These are phyloP conservation scores for Lithosia quadra DNA, from an alignment of 2,888 invertebrate species.

Conservation along the genomic window DNA sequence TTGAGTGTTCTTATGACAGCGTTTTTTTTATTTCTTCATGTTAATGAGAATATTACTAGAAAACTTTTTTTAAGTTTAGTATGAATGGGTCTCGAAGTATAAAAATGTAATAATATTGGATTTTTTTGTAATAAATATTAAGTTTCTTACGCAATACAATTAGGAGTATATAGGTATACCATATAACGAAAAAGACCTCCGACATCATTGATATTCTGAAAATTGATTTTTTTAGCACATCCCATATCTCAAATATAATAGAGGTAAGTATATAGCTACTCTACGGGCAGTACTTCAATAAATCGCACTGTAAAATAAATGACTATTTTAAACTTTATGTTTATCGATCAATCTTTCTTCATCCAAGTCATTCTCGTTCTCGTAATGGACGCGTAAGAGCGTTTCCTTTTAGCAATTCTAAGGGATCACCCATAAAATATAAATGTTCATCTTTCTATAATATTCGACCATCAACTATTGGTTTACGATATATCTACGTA, in stretches of 20 bases:
- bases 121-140: neutral
- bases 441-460: constrained; percentile 68
- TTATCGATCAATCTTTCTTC: constrained; percentile 55
- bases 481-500: constrained; percentile 58
- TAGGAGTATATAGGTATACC: no score
- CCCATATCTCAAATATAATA: no score
- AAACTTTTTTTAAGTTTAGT: constrained; percentile 31
- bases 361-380: constrained; percentile 36
- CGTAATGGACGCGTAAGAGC: constrained; percentile 62
- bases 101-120: constrained; percentile 24
- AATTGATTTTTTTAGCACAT: no score
- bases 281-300: neutral
- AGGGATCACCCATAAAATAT: constrained; percentile 74
- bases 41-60: constrained; percentile 17
- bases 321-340: constrained; percentile 21
- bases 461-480: constrained; percentile 74
- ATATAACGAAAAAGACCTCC: no score
- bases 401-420: constrained; percentile 64
- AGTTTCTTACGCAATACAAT: neutral
- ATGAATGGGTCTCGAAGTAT: constrained; percentile 26
- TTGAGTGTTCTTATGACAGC: constrained; percentile 33
- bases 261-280: no score
- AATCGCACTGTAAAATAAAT: constrained; percentile 17
- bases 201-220: no score
- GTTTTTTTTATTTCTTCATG: constrained; percentile 26